Evolutionary conservation across 92 coral and sea anemone genomes (phyloP).

Genomic region (Plumapathes pennacea): DNA sequence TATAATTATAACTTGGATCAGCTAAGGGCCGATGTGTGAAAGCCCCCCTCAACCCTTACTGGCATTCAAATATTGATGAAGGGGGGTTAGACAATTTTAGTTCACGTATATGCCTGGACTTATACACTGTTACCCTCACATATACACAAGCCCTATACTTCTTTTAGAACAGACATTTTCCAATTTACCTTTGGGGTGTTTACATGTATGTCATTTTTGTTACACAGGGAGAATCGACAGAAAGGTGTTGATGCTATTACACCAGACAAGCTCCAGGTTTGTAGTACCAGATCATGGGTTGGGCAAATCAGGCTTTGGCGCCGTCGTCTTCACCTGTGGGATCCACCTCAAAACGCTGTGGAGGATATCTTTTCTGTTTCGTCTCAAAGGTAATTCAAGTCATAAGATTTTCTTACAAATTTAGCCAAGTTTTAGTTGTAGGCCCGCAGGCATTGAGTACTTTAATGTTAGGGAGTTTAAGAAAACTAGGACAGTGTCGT

Average conservation of each 20-base stretch:
- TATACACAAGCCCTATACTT: too few species aligned
- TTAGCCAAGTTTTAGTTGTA: neutral
- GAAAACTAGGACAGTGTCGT: too few species aligned
- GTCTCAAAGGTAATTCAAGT: constrained; percentile 57
- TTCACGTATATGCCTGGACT: neutral
- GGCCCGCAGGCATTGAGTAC: too few species aligned
- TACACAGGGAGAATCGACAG: constrained; percentile 45
- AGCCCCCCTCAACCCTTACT: too few species aligned
- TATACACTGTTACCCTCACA: too few species aligned
- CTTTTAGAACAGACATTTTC: too few species aligned
- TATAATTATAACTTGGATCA: too few species aligned
- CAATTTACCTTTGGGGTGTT: too few species aligned
- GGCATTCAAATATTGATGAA: too few species aligned
- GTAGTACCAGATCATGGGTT: constrained; percentile 98
- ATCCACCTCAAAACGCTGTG: constrained; percentile 66
- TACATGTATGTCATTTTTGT: too few species aligned
- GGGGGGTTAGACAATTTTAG: too few species aligned
- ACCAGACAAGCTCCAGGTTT: constrained; percentile 89
- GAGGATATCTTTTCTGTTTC: constrained; percentile 67
- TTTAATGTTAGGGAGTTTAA: neutral
- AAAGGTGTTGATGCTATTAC: constrained; percentile 80
- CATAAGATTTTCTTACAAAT: neutral
- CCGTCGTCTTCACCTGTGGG: constrained; percentile 82
- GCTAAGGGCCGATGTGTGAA: too few species aligned
- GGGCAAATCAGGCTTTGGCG: constrained; percentile 95